Percentiles rank a stretch among this genome's conserved stretches.
These are phyloP conservation scores for Platerodrilus igneus DNA, from an alignment of 2,888 invertebrate genomes.

Conservation along the genomic window DNA sequence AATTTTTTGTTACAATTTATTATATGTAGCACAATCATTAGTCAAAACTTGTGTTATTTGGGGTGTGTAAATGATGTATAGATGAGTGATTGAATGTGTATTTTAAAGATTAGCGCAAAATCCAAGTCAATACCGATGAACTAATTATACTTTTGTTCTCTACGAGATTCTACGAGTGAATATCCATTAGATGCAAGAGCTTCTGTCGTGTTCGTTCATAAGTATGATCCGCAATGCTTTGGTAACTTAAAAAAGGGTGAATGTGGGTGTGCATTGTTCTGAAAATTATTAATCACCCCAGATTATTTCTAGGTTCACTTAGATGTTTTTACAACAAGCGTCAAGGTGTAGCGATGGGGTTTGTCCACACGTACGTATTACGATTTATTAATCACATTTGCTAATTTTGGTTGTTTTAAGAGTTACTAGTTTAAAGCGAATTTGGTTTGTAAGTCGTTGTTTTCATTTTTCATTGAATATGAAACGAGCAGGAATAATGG, in stretches of 20 bases:
- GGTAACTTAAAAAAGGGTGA: slow-evolving; percentile 39
- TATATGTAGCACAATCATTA: background rate
- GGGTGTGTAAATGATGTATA: slow-evolving; percentile 41
- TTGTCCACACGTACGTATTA: slow-evolving; percentile 50
- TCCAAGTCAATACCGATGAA: slow-evolving; percentile 30
- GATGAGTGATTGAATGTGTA: slow-evolving; percentile 28
- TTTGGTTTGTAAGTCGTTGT: slow-evolving; percentile 33
- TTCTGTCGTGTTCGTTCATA: slow-evolving; percentile 14
- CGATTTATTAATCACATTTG: slow-evolving; percentile 40
- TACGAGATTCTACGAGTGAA: slow-evolving; percentile 26
- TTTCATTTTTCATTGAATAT: slow-evolving; percentile 20
- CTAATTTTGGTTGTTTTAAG: slow-evolving; percentile 11
- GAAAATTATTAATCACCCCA: slow-evolving; percentile 60
- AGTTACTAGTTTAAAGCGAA: slow-evolving; percentile 28
- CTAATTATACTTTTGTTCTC: slow-evolving; percentile 37
- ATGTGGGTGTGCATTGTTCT: slow-evolving; percentile 49
- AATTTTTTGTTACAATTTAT: background rate
- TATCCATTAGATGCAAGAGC: slow-evolving; percentile 18
- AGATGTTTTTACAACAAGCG: slow-evolving; percentile 46
- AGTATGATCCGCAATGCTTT: slow-evolving; percentile 18
- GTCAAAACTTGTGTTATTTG: slow-evolving; percentile 39
- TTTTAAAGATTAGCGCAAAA: too few species aligned
- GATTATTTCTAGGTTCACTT: slow-evolving; percentile 59
- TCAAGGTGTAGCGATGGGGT: slow-evolving; percentile 39
- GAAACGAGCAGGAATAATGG: slow-evolving; percentile 30